Evolutionary conservation across 1,140 invertebrate genomes (phyloP).

Genomic region (Conus betulinus): DNA sequence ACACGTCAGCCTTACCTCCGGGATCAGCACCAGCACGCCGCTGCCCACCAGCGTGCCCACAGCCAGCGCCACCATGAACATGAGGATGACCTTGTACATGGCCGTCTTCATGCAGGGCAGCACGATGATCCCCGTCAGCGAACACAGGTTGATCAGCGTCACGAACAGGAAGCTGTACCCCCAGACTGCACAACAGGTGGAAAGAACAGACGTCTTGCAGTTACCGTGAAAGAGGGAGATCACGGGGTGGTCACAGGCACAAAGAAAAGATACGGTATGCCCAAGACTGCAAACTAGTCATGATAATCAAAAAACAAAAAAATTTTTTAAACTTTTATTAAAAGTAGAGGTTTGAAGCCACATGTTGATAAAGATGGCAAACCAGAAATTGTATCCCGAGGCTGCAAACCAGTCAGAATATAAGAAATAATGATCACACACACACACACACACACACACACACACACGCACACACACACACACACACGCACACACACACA

Average conservation of each 20-base stretch:
- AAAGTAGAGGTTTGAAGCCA: slow-evolving; percentile 59
- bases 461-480: not conserved
- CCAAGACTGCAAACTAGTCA: too few species aligned
- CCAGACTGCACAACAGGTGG: slow-evolving; percentile 78
- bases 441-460: not conserved
- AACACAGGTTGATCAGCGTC: slow-evolving; percentile 81
- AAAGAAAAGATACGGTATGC: too few species aligned
- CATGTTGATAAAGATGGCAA: slow-evolving; percentile 81
- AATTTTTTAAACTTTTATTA: too few species aligned
- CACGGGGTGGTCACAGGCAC: not conserved
- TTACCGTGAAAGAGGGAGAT: not conserved
- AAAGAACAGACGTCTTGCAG: not conserved
- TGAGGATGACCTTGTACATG: slow-evolving; percentile 79
- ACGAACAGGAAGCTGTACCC: slow-evolving; percentile 80
- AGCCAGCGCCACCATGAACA: slow-evolving; percentile 81
- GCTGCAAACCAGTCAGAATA: slow-evolving; percentile 72
- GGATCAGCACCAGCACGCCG: slow-evolving; percentile 82
- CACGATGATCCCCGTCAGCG: slow-evolving; percentile 80
- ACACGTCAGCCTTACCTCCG: slow-evolving; percentile 75
- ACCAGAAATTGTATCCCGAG: slow-evolving; percentile 80
- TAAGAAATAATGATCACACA: not conserved
- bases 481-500: too few species aligned
- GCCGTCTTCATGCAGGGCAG: slow-evolving; percentile 80
- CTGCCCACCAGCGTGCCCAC: slow-evolving; percentile 82
- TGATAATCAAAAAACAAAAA: too few species aligned